Evolutionary conservation across 2,888 invertebrate species (phyloP).

Genomic region (Cheilosia urbana): DNA sequence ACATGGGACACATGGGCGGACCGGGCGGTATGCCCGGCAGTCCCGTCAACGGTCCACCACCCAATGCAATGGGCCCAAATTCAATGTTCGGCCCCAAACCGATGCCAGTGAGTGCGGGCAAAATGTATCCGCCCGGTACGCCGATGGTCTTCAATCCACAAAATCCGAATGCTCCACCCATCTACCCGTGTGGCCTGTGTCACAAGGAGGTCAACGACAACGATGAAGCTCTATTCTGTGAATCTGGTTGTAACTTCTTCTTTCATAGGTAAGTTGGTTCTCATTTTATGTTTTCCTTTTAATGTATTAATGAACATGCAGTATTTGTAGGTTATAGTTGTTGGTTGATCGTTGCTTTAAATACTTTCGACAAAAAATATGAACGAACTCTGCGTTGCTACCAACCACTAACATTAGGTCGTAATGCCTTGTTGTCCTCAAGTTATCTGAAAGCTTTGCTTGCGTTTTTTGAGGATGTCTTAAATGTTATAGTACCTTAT

Average conservation of each 20-base stretch:
- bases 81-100: constrained; percentile 89
- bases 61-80: constrained; percentile 78
- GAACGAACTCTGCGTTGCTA: no score
- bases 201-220: constrained; percentile 99
- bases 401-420: no score
- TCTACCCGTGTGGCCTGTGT: constrained; percentile 98
- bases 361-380: no score
- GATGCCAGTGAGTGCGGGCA: constrained; percentile 94
- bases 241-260: constrained; percentile 99
- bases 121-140: constrained; percentile 97
- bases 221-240: constrained; percentile 98
- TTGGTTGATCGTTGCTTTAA: no score
- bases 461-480: no score
- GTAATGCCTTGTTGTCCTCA: no score
- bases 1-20: constrained; percentile 83
- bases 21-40: constrained; percentile 86
- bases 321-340: no score
- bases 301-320: no score
- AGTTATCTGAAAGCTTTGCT: no score
- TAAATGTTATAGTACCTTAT: no score
- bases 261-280: constrained; percentile 91
- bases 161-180: constrained; percentile 99
- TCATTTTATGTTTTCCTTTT: no score
- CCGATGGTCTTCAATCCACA: constrained; percentile 99
- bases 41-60: constrained; percentile 78